A percentile compares a stretch with the other conserved stretches of the same genome.
Conservation (phyloP, 1,140 invertebrate species). For the Thaumetopoea pityocampa region DNA sequence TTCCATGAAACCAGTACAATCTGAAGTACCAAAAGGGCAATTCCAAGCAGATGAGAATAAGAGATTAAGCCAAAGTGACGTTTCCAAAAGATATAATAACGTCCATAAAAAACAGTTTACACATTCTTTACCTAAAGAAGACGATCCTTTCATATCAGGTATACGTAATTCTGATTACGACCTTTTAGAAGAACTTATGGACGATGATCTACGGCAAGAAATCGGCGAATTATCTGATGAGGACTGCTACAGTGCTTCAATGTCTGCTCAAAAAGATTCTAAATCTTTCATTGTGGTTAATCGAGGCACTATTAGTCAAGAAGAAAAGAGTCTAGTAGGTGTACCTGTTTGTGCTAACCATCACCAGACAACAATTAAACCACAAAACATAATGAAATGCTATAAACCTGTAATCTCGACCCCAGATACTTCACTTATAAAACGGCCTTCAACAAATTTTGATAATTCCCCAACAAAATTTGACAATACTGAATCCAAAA, state of each 20-base stretch:
- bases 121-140: slow-evolving; percentile 16
- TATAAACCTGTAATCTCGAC: too few species aligned
- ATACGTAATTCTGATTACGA: slow-evolving; percentile 58
- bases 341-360: too few species aligned
- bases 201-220: slow-evolving; percentile 62
- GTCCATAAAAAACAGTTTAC: slow-evolving; percentile 18
- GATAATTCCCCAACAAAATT: too few species aligned
- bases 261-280: background rate
- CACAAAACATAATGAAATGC: too few species aligned
- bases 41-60: background rate
- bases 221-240: slow-evolving; percentile 63
- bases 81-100: slow-evolving; percentile 16
- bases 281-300: slow-evolving; percentile 1
- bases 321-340: slow-evolving; percentile 1
- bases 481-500: too few species aligned
- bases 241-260: slow-evolving; percentile 22
- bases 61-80: slow-evolving; percentile 1
- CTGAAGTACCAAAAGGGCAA: slow-evolving; percentile 5
- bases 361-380: too few species aligned
- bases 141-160: slow-evolving; percentile 50
- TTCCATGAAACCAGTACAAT: background rate
- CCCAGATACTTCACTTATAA: too few species aligned
- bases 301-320: background rate
- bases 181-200: slow-evolving; percentile 60
- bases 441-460: too few species aligned